These are phyloP conservation scores for Nomada fabriciana DNA, from an alignment of 2,888 invertebrate species.

Conservation along the genomic window DNA sequence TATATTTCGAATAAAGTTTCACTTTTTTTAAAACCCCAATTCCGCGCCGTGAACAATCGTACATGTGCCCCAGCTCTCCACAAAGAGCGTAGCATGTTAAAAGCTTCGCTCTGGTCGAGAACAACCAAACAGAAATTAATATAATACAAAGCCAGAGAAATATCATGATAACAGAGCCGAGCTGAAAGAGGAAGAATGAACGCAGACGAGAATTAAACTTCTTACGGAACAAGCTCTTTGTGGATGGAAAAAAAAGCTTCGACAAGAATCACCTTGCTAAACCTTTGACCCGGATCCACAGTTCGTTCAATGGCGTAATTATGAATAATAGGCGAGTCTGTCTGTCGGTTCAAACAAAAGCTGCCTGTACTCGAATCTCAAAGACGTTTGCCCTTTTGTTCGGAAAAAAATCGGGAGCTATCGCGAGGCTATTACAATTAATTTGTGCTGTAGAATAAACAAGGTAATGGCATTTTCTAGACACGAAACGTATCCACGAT, in stretches of 20 bases:
- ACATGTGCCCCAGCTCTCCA: too few relatives aligned
- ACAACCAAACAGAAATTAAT: neutral
- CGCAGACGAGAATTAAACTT: neutral
- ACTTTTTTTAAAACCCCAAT: too few relatives aligned
- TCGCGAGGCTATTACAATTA: too few relatives aligned
- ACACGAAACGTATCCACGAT: neutral
- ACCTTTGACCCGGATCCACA: neutral
- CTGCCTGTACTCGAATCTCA: neutral
- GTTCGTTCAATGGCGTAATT: slow-evolving; percentile 30
- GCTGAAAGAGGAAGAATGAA: neutral
- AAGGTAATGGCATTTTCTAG: too few relatives aligned
- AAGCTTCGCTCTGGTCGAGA: too few relatives aligned
- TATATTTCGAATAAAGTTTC: too few relatives aligned
- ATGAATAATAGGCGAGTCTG: slow-evolving; percentile 33
- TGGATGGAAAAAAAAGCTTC: neutral
- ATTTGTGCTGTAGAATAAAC: too few relatives aligned
- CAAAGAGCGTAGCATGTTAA: too few relatives aligned
- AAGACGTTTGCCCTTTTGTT: slow-evolving; percentile 18
- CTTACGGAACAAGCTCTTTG: neutral
- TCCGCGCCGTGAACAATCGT: too few relatives aligned
- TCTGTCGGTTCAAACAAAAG: slow-evolving; percentile 25
- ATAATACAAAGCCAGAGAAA: neutral
- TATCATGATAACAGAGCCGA: neutral
- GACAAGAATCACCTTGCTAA: slow-evolving; percentile 13
- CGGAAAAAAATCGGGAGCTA: neutral